phyloP scores from a whole-genome alignment of 2,888 invertebrate species.

The Drosophila sordidula region DNA sequence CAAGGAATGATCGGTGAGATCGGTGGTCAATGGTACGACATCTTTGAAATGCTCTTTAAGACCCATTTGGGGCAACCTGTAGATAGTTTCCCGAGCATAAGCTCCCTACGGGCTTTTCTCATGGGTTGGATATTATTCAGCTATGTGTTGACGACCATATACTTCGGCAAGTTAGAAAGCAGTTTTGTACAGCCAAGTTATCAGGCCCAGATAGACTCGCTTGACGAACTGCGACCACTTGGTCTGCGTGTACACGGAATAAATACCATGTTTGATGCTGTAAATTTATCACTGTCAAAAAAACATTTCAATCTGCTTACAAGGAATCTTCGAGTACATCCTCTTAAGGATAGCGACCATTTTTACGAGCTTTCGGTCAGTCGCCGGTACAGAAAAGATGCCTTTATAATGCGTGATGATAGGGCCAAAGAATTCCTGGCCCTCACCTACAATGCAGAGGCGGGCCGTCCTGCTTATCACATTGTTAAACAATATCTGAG shows the following conservation, averaged over 20 bases:
- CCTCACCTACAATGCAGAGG: slow-evolving; percentile 69
- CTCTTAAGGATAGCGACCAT: slow-evolving; percentile 44
- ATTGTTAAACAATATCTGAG: slow-evolving; percentile 80
- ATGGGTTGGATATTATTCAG: slow-evolving; percentile 82
- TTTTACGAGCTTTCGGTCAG: slow-evolving; percentile 38
- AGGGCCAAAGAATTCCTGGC: slow-evolving; percentile 75
- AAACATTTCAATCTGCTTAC: slow-evolving; percentile 43
- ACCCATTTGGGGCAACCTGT: slow-evolving; percentile 79
- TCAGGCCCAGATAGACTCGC: slow-evolving; percentile 72
- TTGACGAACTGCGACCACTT: slow-evolving; percentile 58
- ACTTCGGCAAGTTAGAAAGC: slow-evolving; percentile 83
- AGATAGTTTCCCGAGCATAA: slow-evolving; percentile 59
- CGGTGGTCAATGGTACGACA: slow-evolving; percentile 61
- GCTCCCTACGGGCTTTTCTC: slow-evolving; percentile 75
- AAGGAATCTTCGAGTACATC: slow-evolving; percentile 34
- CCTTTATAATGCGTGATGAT: slow-evolving; percentile 75
- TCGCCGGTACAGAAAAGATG: slow-evolving; percentile 22
- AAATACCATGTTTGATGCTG: slow-evolving; percentile 47
- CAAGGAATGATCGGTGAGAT: slow-evolving; percentile 14
- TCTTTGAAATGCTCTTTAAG: slow-evolving; percentile 73
- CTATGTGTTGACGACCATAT: slow-evolving; percentile 78
- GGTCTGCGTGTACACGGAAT: slow-evolving; percentile 65
- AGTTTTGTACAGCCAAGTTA: slow-evolving; percentile 80
- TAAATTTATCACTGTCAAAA: slow-evolving; percentile 48
- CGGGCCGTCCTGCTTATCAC: slow-evolving; percentile 77